Evolutionary conservation across 1,140 invertebrate species (phyloP), one percentile per base, ranked within the genome.

Genomic region (Bradynema listronoti): DNA sequence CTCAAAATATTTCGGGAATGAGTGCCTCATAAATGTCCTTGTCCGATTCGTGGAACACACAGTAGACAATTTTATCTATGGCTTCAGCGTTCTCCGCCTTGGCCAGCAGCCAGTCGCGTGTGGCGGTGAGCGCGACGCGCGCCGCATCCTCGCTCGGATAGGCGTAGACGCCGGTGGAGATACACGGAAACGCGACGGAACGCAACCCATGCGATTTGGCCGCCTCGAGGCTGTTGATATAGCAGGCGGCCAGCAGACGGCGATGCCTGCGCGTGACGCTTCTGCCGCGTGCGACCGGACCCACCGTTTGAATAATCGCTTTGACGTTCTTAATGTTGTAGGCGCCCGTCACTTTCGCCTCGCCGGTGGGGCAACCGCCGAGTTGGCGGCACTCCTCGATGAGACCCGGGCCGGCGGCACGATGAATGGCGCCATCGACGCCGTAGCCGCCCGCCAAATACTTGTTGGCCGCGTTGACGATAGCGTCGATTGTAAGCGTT

Each of bases 291-390:
- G 65, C 41, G 25, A 39, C 32, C 7, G 61, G 61, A 0, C 63
- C 61, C 11, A 64, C 61, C 1, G 62, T 56, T 36, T 64, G 61
- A 36, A 64, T 43, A 14, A 64, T 64, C 9, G 57, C 59, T 66
- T 66, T 64, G 5, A 63, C 62, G 7, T 52, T 29, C 32, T 52
- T 50, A 19, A 64, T 67, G n/a, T 57, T 53, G 29, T 64, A 66
- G 29, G 61, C 45, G n/a, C 56, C 39, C 24, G 61, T 64, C 16
- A 66, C 30, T 19, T 65, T 66, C 4, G 47, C 63, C 32, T 49
- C 63, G n/a, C 61, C 61, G n/a, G 46, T 4, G 4, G 4, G 47
- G 29, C 61, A 64, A 1, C 61, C 63, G 11, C 56, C 25, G 19
- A 64, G 24, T 22, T 39, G 32, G 9, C 39, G 29, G 32, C 61